phyloP scores from a whole-genome alignment of 2,113 vertebrate genomes.

The Kobus ellipsiprymnus region DNA sequence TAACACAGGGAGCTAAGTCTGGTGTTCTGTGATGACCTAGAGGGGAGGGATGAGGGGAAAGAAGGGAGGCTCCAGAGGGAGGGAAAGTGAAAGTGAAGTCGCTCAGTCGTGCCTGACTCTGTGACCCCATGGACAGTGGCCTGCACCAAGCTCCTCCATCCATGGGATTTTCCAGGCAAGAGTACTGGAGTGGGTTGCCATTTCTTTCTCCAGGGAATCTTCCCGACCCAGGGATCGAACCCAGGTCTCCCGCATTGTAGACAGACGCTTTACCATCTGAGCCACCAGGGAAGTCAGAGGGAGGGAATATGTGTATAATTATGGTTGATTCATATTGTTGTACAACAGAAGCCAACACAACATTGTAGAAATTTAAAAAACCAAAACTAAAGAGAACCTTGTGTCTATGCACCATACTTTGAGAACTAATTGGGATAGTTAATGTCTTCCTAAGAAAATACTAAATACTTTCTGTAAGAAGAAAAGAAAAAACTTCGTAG shows the following conservation, averaged over 20 bases:
- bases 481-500: not conserved
- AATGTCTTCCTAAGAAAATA: not conserved
- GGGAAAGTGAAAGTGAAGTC: not conserved
- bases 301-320: not conserved
- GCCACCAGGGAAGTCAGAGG: not conserved
- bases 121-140: no score
- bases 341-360: not conserved
- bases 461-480: not conserved
- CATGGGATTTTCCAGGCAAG: no score
- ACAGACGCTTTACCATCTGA: no score
- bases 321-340: not conserved
- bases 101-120: no score
- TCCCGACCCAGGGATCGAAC: no score
- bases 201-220: no score
- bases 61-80: not conserved
- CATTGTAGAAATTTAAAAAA: not conserved
- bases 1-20: not conserved
- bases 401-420: not conserved
- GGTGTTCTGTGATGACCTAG: not conserved
- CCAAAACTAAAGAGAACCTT: not conserved
- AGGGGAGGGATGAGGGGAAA: not conserved
- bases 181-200: no score
- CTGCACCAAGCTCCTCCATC: no score
- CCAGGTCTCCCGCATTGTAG: no score
- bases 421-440: not conserved